Percentiles rank a stretch among this genome's conserved stretches.
Conservation (phyloP, 2,888 invertebrate species). For the Plebejus melissa region DNA sequence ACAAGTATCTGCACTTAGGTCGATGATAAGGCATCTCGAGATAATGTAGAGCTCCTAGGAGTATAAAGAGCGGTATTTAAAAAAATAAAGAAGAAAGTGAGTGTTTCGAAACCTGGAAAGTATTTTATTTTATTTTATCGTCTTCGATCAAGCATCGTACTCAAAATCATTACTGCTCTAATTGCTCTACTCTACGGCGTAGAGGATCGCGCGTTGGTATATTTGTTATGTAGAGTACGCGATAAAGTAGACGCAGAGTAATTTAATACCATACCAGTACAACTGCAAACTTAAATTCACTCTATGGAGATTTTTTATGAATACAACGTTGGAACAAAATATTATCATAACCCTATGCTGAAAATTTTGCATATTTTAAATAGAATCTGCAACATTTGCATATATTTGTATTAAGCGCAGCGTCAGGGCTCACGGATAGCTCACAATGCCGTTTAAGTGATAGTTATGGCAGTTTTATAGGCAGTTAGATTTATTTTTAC, state of each 20-base stretch:
- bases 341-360: neutral
- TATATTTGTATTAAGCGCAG: neutral
- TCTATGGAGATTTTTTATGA: neutral
- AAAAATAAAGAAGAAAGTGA: neutral
- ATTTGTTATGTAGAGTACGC: too few species aligned
- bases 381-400: neutral
- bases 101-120: neutral
- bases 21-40: conserved; percentile 3
- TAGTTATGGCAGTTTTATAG: conserved; percentile 79
- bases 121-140: neutral
- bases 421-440: conserved; percentile 54
- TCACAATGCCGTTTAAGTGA: conserved; percentile 75
- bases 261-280: too few species aligned
- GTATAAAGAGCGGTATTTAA: neutral
- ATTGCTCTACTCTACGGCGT: neutral
- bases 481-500: conserved; percentile 80
- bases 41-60: neutral
- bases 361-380: neutral
- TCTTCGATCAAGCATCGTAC: neutral
- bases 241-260: too few species aligned
- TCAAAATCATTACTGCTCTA: neutral
- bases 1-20: conserved; percentile 13
- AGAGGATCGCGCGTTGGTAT: neutral
- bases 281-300: too few species aligned
- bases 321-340: neutral